phyloP scores from a whole-genome alignment of 2,113 vertebrate species.

The Tauraco erythrolophus region DNA sequence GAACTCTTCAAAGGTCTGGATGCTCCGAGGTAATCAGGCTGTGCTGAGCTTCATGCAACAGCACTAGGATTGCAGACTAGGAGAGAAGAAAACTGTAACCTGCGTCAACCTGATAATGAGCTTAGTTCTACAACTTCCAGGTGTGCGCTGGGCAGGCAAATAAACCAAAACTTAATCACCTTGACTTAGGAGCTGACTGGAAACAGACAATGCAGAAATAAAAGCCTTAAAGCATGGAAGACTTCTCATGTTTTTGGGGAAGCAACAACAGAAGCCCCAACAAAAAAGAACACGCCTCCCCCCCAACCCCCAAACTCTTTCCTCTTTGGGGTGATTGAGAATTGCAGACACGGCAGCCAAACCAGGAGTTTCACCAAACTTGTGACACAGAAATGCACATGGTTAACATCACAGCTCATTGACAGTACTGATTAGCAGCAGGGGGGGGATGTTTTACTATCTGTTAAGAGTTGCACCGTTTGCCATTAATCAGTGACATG shows the following conservation, averaged over 20 bases:
- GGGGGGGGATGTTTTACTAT: background rate
- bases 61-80: background rate
- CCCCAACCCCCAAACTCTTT: background rate
- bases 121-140: background rate
- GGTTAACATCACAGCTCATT: background rate
- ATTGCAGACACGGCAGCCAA: background rate
- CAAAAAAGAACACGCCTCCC: rapidly evolving
- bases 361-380: background rate
- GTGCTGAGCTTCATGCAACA: background rate
- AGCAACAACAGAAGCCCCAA: background rate
- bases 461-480: background rate
- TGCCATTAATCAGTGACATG: background rate
- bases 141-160: background rate
- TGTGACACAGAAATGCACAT: background rate
- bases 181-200: background rate
- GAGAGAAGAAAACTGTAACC: background rate
- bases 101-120: background rate
- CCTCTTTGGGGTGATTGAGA: background rate
- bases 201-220: background rate
- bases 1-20: background rate
- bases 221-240: background rate
- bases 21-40: background rate
- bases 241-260: rapidly evolving
- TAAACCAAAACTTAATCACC: background rate
- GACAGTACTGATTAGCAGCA: background rate